Percentiles rank a stretch among this genome's conserved stretches.
Conservation (phyloP, 2,797 vertebrate species). For the Jordanella pulchra region DNA sequence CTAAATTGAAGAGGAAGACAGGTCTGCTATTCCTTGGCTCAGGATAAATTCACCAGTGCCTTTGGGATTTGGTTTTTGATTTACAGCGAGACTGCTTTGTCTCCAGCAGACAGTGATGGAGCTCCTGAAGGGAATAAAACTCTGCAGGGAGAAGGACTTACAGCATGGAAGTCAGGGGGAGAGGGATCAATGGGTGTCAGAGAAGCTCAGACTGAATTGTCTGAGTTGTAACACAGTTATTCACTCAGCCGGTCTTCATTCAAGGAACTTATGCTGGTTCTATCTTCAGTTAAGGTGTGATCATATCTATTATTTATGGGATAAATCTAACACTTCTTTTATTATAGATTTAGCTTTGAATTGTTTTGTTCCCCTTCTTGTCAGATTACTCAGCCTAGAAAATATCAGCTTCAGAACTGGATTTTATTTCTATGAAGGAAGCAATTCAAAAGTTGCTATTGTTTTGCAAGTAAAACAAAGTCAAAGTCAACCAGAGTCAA, state of each 20-base stretch:
- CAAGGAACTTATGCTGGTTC: not conserved
- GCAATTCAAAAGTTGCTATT: no score
- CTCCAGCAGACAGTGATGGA: constrained; percentile 41
- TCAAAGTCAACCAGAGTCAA: no score
- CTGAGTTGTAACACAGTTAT: constrained; percentile 2
- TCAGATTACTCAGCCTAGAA: not conserved
- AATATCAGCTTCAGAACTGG: not conserved
- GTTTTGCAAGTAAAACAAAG: no score
- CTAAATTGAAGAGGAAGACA: constrained; percentile 12
- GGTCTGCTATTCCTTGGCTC: constrained; percentile 11
- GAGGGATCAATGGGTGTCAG: constrained; percentile 18
- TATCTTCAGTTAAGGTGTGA: not conserved
- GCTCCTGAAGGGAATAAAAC: constrained; percentile 30
- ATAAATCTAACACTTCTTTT: not conserved
- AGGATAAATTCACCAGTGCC: constrained; percentile 15
- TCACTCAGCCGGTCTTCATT: constrained; percentile 5
- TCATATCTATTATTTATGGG: constrained; percentile 1
- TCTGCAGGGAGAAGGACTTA: constrained; percentile 19
- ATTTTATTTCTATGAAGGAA: no score
- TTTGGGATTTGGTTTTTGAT: constrained; percentile 41
- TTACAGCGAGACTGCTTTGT: constrained; percentile 44
- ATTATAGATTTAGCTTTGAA: not conserved
- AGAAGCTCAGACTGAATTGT: constrained; percentile 15
- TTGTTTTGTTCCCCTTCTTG: constrained; percentile 3
- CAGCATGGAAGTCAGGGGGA: constrained; percentile 27